Evolutionary conservation across 1,140 invertebrate genomes (phyloP).

Genomic region (Euglossa dilemma): DNA sequence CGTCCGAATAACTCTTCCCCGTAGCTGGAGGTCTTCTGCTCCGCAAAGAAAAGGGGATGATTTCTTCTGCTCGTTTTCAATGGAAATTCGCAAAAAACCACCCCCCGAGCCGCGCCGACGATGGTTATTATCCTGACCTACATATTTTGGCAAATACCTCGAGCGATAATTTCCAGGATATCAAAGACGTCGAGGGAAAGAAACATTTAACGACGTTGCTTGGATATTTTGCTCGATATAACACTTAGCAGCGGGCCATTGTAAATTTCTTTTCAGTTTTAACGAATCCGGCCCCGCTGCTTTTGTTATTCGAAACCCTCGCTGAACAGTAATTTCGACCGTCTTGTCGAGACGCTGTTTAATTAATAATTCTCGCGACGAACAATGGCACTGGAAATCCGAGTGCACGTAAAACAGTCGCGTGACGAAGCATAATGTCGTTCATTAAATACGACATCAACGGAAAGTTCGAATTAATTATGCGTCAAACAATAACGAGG

Average conservation of each 20-base stretch:
- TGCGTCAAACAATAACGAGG: constrained; percentile 3
- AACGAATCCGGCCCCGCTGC: too few relatives aligned
- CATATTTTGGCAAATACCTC: neutral
- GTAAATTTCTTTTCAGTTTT: too few relatives aligned
- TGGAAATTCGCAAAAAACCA: neutral
- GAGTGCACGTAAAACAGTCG: neutral
- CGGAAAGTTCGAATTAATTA: constrained; percentile 14
- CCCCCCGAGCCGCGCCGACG: neutral
- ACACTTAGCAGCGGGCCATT: too few relatives aligned
- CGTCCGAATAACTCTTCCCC: neutral
- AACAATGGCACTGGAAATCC: neutral
- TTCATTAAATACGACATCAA: constrained; percentile 16
- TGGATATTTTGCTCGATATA: too few relatives aligned
- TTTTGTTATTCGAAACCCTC: neutral
- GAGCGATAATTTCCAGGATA: neutral
- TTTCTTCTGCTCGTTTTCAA: neutral
- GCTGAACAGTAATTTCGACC: neutral
- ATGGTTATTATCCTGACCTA: neutral
- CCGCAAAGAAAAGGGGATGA: neutral
- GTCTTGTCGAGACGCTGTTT: neutral
- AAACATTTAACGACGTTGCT: too few relatives aligned
- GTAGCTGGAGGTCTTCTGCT: neutral
- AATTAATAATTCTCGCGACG: constrained; percentile 15
- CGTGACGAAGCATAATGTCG: constrained; percentile 5
- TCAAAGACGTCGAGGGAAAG: too few relatives aligned